Conservation (phyloP, 2,113 vertebrate species). For the Jacana jacana region DNA sequence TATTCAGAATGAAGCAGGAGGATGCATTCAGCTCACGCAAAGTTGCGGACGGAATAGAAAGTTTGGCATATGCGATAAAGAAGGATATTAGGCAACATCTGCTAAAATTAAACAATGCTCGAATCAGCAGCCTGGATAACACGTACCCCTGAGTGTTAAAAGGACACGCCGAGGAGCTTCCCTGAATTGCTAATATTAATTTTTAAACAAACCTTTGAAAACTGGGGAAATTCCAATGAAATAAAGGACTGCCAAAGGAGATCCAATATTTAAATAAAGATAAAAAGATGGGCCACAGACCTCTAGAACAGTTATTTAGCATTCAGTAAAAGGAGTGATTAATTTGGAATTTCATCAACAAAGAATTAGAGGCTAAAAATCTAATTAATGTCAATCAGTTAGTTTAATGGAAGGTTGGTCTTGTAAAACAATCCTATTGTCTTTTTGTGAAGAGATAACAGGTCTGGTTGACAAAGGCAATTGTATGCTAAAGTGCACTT, state of each 20-base stretch:
- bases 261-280: slow-evolving; percentile 35
- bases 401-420: slow-evolving; percentile 55
- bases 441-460: slow-evolving; percentile 44
- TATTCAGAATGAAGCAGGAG: background rate
- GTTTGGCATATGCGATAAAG: background rate
- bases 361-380: slow-evolving; percentile 59
- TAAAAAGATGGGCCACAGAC: background rate
- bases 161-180: background rate
- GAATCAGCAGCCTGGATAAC: background rate
- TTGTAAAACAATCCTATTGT: slow-evolving; percentile 62
- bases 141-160: background rate
- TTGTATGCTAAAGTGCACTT: slow-evolving; percentile 35
- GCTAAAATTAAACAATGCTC: slow-evolving; percentile 21
- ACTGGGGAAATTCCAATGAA: background rate
- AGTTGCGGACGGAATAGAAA: background rate
- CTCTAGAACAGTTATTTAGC: slow-evolving; percentile 1
- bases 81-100: background rate
- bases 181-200: background rate
- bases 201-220: slow-evolving; percentile 18
- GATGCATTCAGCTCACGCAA: background rate
- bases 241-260: slow-evolving; percentile 11
- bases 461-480: slow-evolving; percentile 57
- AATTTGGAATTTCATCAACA: slow-evolving; percentile 61
- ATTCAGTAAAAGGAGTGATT: slow-evolving; percentile 35
- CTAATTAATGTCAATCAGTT: slow-evolving; percentile 60